Conservation (phyloP, 2,888 invertebrate genomes). For the Napeogenes sylphis region DNA sequence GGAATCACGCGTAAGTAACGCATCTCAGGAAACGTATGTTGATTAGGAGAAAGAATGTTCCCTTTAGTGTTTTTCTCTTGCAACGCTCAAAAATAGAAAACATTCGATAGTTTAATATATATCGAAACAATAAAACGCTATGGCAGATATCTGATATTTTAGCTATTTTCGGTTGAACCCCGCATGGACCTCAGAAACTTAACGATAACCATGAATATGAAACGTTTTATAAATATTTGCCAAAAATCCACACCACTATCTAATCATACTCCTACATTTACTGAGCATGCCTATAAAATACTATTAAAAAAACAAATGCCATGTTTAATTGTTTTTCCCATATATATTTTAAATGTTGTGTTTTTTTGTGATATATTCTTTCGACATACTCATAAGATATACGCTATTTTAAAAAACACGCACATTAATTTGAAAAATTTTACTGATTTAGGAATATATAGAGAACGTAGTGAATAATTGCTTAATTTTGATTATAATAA, state of each 20-base stretch:
- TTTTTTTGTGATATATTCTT: conserved; percentile 46
- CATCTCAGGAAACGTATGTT: conserved; percentile 56
- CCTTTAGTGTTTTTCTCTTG: conserved; percentile 51
- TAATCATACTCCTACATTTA: conserved; percentile 39
- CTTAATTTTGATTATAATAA: neutral
- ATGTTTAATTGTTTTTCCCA: conserved; percentile 33
- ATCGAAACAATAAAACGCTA: conserved; percentile 11
- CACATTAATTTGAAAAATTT: conserved; percentile 7
- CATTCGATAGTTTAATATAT: conserved; percentile 16
- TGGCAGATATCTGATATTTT: conserved; percentile 24
- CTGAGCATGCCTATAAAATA: conserved; percentile 28
- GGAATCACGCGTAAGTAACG: conserved; percentile 77
- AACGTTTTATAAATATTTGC: conserved; percentile 26
- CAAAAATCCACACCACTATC: conserved; percentile 26
- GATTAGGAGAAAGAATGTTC: conserved; percentile 56
- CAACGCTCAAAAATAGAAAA: conserved; percentile 21
- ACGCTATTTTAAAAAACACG: conserved; percentile 12
- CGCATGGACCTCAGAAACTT: conserved; percentile 46
- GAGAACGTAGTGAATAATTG: conserved; percentile 1
- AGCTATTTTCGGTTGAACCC: conserved; percentile 47
- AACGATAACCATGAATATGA: conserved; percentile 25
- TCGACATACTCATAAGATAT: conserved; percentile 23
- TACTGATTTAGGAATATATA: neutral
- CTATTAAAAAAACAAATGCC: conserved; percentile 27
- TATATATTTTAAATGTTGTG: conserved; percentile 47